Evolutionary conservation across 2,113 vertebrate species (phyloP).

Genomic region (Hylia prasina): DNA sequence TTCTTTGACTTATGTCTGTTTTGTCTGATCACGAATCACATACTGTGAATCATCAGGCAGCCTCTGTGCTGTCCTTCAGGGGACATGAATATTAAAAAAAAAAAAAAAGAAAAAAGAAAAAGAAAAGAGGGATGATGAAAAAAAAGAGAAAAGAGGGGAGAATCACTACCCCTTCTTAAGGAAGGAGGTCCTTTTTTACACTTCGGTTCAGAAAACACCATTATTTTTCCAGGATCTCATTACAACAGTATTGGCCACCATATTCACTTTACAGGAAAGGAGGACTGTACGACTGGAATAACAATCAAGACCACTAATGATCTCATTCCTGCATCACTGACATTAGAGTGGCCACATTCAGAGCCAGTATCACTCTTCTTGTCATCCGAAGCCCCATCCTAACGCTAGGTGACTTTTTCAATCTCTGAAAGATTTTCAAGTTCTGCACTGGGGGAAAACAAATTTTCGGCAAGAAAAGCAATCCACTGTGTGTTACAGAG

Average conservation of each 20-base stretch:
- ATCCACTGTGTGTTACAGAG: not conserved
- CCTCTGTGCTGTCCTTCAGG: not conserved
- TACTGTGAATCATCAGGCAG: not conserved
- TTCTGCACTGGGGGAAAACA: not conserved
- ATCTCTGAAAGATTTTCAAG: not conserved
- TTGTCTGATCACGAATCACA: not conserved
- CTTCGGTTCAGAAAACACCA: not conserved
- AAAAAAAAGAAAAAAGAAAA: not conserved
- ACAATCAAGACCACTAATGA: not conserved
- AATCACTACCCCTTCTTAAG: not conserved
- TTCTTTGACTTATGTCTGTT: not conserved
- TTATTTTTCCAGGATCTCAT: not conserved
- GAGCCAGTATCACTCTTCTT: not conserved
- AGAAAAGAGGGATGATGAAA: not conserved
- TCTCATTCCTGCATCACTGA: not conserved
- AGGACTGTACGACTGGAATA: not conserved
- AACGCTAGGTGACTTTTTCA: not conserved
- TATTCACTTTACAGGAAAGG: not conserved
- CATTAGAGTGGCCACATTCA: not conserved
- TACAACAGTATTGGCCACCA: not conserved
- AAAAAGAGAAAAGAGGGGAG: not conserved
- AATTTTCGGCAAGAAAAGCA: not conserved
- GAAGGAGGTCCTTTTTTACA: not conserved
- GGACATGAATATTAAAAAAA: not conserved
- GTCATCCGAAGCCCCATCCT: not conserved